Evolutionary conservation across 2,797 vertebrate genomes (phyloP).

Genomic region (Menidia menidia): DNA sequence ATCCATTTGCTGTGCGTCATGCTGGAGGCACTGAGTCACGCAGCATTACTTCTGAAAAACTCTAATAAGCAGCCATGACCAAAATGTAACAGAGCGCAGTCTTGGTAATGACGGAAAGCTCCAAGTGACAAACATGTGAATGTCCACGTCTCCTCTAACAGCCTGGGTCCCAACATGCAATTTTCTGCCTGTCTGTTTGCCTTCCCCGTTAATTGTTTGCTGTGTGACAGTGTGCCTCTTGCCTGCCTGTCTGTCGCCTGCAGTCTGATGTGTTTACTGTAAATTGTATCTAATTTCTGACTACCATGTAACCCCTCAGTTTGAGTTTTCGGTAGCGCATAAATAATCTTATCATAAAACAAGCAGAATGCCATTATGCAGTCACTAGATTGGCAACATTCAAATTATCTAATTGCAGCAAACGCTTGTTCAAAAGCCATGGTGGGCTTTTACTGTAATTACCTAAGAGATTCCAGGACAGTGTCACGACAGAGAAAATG

Average conservation of each 20-base stretch:
- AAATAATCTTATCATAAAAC: slow-evolving; percentile 55
- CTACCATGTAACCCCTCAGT: slow-evolving; percentile 29
- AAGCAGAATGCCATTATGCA: slow-evolving; percentile 45
- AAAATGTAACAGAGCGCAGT: slow-evolving; percentile 31
- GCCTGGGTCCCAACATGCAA: slow-evolving; percentile 37
- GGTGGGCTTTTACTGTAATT: slow-evolving; percentile 54
- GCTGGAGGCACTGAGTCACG: slow-evolving; percentile 64
- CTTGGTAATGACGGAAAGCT: slow-evolving; percentile 50
- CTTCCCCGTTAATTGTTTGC: slow-evolving; percentile 26
- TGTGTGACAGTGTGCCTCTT: slow-evolving; percentile 22
- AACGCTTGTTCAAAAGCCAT: slow-evolving; percentile 41
- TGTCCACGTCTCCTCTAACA: slow-evolving; percentile 43
- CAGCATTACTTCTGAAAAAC: slow-evolving; percentile 31
- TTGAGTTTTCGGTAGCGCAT: slow-evolving; percentile 48
- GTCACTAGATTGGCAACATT: slow-evolving; percentile 45
- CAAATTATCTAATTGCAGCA: slow-evolving; percentile 65
- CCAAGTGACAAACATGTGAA: slow-evolving; percentile 53
- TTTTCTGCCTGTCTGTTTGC: slow-evolving; percentile 43
- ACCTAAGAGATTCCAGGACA: slow-evolving; percentile 63
- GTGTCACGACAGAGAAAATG: slow-evolving; percentile 17
- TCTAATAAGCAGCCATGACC: slow-evolving; percentile 43
- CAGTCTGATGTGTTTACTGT: slow-evolving; percentile 36
- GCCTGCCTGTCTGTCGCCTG: slow-evolving; percentile 28
- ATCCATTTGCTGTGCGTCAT: slow-evolving; percentile 69
- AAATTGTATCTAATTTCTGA: slow-evolving; percentile 48